Base-by-base conservation (phyloP, 2,888 invertebrate species). In the Coremacera marginata region DNA sequence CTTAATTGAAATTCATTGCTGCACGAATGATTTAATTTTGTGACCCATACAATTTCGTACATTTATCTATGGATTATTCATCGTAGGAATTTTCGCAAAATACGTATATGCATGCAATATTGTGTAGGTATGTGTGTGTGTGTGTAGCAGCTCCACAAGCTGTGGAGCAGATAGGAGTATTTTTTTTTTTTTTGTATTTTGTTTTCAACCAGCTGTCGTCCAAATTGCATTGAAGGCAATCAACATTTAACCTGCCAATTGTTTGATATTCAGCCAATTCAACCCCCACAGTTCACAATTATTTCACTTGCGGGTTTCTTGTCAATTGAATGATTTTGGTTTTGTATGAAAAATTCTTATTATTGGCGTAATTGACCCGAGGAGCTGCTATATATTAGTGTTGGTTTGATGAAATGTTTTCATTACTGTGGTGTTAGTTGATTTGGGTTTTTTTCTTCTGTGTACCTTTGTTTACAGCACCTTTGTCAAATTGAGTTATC, bases 191-290 rank as follows among this genome's bases (percentile, higher is more conserved):
- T 37, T 4, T 37, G 5, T 8, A 31, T 37, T 37, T 37, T 37
- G 37, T 37, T 37, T 37, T 37, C 5, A 37, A n/a, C 22, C 22
- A 22, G 19, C 55, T 57, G 7, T 57, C 8, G 55, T 57, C 11
- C 22, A 19, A 11, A 14, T 19, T 31, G 63, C 25, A 11, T 9
- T 37, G 25, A 82, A 83, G 82, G 80, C 83, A 84, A 82, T 84
- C 82, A 83, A 82, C 81, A 79, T 82, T 84, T 79, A 80, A 83
- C 78, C 79, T 75, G 80, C 62, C 79, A 78, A 78, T 81, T 80
- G 77, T 79, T 78, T 77, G 31, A 44, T 27, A 51, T 65, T 51
- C 34, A 49, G 51, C 49, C 78, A 65, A 27, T 31, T 44, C 70
- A 11, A 9, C 16, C 7, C 27, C 25, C 70, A 27, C 4, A 31